phyloP scores from a whole-genome alignment of 1,140 invertebrate genomes.

The Drosophila nigromelanica region DNA sequence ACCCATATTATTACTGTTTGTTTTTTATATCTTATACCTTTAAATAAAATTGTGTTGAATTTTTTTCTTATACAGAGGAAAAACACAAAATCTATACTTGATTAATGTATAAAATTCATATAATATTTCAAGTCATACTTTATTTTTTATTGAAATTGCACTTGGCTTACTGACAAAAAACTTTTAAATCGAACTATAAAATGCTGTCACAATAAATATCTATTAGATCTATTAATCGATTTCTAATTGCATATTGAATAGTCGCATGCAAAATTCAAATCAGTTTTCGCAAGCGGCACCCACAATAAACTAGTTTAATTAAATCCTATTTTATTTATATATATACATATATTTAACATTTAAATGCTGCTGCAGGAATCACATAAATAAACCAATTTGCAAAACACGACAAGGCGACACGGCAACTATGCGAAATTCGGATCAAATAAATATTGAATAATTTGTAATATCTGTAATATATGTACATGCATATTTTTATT shows the following conservation, averaged over 20 bases:
- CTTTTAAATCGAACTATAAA: conserved; percentile 11
- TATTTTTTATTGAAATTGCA: not conserved
- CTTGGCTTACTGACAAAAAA: not conserved
- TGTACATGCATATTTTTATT: not conserved
- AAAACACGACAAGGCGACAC: conserved; percentile 46
- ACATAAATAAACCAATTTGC: conserved; percentile 70
- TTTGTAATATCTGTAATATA: no score
- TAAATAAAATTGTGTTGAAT: no score
- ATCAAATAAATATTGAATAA: conserved; percentile 40
- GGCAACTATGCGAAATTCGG: conserved; percentile 32
- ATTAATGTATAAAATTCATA: no score
- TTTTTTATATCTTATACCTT: no score
- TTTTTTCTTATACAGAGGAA: no score
- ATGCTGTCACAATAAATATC: conserved; percentile 19
- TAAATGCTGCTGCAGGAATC: conserved; percentile 48
- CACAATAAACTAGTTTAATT: conserved; percentile 77
- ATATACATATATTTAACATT: conserved; percentile 63
- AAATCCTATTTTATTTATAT: conserved; percentile 25
- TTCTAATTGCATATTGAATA: conserved; percentile 58
- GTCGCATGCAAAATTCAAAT: conserved; percentile 37
- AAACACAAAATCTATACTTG: no score
- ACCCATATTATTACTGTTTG: no score
- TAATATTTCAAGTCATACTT: no score
- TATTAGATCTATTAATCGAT: conserved; percentile 44
- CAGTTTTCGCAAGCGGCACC: conserved; percentile 33